Evolutionary conservation across 2,797 vertebrate genomes (phyloP), one percentile per base, ranked within the genome.

Genomic region (Eutrigla gurnardus): DNA sequence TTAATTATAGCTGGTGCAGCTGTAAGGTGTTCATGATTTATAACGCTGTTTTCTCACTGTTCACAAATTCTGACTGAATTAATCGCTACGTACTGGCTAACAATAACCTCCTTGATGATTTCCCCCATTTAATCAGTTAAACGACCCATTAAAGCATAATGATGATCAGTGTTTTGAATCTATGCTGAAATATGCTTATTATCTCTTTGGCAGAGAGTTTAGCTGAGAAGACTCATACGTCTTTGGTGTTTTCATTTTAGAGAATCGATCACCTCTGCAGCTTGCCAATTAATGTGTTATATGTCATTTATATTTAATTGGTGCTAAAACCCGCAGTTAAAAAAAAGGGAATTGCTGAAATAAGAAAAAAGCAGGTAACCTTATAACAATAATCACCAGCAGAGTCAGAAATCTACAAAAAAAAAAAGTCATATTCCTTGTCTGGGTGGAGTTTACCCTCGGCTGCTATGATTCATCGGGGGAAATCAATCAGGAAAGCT

Each of bases 401-500:
- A 59, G 57, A 42, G n/a, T 33, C 43, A 60, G 59, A 72, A 61
- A 42, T 69, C 33, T 1, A 4, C 59, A 25, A 25, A 25, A 25
- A 25, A 25, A 25, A 25, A 25, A 25, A 25, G 2, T 25, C 25
- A 25, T 25, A 25, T 25, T 25, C 25, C 49, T 18, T 18, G 35
- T 67, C 62, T 71, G 59, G 8, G 61, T 65, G 33, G 13, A 60
- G 64, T 83, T 78, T 71, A 73, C 61, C 76, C 84, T 60, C 65
- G 11, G 65, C 75, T 83, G 74, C 70, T 74, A 64, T 72, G 77
- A 89, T 85, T 86, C 81, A 88, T 81, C 25, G 43, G 80, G 83
- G 82, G 78, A 62, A 86, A 89, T 89, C 78, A 88, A 82, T 91
- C 87, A 80, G 77, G 12, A 79, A 78, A 85, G 73, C 86, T 77